phyloP scores from a whole-genome alignment of 2,113 vertebrate genomes.

The Corythornis cristatus region DNA sequence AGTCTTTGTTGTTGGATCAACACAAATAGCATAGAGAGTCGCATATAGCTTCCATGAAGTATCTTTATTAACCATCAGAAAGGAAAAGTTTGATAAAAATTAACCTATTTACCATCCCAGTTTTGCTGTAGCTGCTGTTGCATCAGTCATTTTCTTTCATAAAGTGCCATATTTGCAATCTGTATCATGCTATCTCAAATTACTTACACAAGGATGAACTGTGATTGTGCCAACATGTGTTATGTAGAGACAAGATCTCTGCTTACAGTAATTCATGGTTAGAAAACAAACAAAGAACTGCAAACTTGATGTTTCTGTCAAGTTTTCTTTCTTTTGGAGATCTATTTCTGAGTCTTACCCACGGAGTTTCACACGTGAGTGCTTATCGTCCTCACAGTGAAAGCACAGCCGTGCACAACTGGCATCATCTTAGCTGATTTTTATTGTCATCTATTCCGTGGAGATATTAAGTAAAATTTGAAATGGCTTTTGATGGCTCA shows the following conservation, averaged over 20 bases:
- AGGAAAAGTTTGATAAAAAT: not conserved
- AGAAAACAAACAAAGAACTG: not conserved
- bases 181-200: constrained; percentile 11
- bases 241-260: not conserved
- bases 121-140: not conserved
- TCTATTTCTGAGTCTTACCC: not conserved
- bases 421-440: not conserved
- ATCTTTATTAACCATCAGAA: not conserved
- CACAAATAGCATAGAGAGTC: not conserved
- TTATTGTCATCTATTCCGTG: not conserved
- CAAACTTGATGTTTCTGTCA: not conserved
- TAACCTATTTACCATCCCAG: not conserved
- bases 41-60: not conserved
- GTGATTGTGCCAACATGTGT: constrained; percentile 36
- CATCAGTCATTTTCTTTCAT: constrained; percentile 12
- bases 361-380: not conserved
- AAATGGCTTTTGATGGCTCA: not conserved
- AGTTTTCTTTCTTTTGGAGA: not conserved
- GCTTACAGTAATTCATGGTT: not conserved
- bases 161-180: constrained; percentile 33
- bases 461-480: not conserved
- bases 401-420: not conserved
- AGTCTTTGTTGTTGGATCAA: not conserved
- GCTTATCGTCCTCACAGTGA: not conserved
- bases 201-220: constrained; percentile 35